A percentile compares a stretch with the other conserved stretches of the same genome.
phyloP scores from a whole-genome alignment of 2,113 vertebrate species.

The Zeus faber region DNA sequence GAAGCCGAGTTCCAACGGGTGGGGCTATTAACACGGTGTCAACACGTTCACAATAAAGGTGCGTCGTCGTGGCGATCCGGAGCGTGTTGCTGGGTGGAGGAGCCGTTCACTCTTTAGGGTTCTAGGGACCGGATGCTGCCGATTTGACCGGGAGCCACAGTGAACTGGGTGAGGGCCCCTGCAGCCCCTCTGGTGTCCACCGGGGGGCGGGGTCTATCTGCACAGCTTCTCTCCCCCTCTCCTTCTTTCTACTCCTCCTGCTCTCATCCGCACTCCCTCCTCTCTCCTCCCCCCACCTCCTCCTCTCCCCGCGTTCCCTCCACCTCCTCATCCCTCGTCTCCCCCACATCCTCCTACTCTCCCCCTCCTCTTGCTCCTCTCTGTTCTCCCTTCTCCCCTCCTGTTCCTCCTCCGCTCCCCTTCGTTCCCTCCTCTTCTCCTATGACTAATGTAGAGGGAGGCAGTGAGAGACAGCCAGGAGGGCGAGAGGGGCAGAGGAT shows the following conservation, averaged over 20 bases:
- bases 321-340: neutral
- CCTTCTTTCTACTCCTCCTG: neutral
- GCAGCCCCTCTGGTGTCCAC: neutral
- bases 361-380: constrained; percentile 8
- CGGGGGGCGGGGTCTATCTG: neutral
- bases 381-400: neutral
- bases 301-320: neutral
- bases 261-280: neutral
- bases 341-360: constrained; percentile 8
- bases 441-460: neutral
- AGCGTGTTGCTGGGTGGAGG: no score
- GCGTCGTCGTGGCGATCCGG: no score
- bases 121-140: neutral
- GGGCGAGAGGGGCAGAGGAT: neutral
- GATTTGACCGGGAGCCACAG: no score
- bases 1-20: no score
- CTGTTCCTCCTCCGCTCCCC: no score
- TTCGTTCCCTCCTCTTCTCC: neutral
- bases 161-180: no score
- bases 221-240: neutral
- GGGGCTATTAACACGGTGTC: no score
- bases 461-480: neutral
- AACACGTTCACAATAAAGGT: no score
- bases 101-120: neutral
- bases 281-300: neutral